phyloP scores from a whole-genome alignment of 2,113 vertebrate genomes.

The Nematolebias whitei region DNA sequence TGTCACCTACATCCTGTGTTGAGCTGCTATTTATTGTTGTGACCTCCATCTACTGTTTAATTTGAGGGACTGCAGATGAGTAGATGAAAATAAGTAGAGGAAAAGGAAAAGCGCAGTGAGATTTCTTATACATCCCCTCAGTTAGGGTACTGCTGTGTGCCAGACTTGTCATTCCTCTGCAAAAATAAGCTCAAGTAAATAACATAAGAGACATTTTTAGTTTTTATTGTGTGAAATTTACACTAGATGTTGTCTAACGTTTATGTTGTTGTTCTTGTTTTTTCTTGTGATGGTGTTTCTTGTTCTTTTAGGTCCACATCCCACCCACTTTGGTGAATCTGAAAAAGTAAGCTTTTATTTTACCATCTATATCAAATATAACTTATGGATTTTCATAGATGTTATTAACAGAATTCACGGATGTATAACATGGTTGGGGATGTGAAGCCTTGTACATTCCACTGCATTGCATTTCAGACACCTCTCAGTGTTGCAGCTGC shows the following conservation, averaged over 20 bases:
- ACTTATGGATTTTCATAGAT: not conserved
- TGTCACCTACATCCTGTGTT: slow-evolving; percentile 61
- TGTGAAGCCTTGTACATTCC: not conserved
- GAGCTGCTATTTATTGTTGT: slow-evolving; percentile 65
- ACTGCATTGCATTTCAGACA: slow-evolving; percentile 8
- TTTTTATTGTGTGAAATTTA: not conserved
- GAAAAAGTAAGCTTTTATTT: slow-evolving; percentile 79
- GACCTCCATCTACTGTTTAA: slow-evolving; percentile 81
- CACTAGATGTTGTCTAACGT: slow-evolving; percentile 16
- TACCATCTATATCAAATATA: slow-evolving; percentile 18
- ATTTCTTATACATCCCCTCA: slow-evolving; percentile 35
- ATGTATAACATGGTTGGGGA: slow-evolving; percentile 1
- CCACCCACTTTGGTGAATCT: slow-evolving; percentile 76
- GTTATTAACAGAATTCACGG: not conserved
- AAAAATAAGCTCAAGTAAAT: not conserved
- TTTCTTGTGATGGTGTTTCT: slow-evolving; percentile 45
- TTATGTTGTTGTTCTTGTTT: slow-evolving; percentile 26
- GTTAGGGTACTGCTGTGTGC: not conserved
- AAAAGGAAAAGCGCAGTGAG: slow-evolving; percentile 42
- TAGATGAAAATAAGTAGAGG: slow-evolving; percentile 16
- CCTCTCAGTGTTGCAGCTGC: slow-evolving; percentile 57
- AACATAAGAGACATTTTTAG: no score
- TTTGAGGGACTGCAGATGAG: slow-evolving; percentile 63
- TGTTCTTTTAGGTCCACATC: slow-evolving; percentile 76
- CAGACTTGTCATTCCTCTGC: not conserved